Percentiles rank a stretch among this genome's conserved stretches.
These are phyloP conservation scores for Anarhynchus alexandrinus DNA, from an alignment of 2,113 vertebrate genomes.

Conservation along the genomic window DNA sequence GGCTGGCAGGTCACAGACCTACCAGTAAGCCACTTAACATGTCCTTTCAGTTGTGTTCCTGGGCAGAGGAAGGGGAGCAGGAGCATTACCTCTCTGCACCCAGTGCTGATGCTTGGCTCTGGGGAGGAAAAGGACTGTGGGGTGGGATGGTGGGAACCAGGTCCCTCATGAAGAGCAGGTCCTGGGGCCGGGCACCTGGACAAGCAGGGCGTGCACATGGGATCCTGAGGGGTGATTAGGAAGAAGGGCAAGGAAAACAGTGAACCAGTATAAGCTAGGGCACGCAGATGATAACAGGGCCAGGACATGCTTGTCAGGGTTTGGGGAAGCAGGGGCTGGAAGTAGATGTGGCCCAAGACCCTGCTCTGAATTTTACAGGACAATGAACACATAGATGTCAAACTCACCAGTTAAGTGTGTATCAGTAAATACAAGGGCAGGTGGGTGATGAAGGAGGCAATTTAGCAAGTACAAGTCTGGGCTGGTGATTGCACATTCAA, in stretches of 20 bases:
- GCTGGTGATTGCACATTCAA: neutral
- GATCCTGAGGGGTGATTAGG: neutral
- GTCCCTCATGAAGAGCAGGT: neutral
- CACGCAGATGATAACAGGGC: neutral
- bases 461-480: neutral
- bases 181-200: neutral
- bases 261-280: neutral
- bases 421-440: neutral
- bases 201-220: neutral
- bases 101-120: neutral
- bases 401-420: neutral
- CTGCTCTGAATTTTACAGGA: neutral
- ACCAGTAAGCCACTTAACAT: neutral
- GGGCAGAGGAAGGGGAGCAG: neutral
- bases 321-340: neutral
- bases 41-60: neutral
- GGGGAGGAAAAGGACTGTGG: neutral
- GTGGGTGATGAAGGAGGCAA: neutral
- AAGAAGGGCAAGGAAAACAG: neutral
- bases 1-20: neutral
- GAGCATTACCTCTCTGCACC: neutral
- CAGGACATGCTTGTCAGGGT: neutral
- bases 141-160: neutral
- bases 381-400: neutral
- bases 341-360: neutral